Evolutionary conservation across 2,113 vertebrate species (phyloP).

Genomic region (Centropus bengalensis): DNA sequence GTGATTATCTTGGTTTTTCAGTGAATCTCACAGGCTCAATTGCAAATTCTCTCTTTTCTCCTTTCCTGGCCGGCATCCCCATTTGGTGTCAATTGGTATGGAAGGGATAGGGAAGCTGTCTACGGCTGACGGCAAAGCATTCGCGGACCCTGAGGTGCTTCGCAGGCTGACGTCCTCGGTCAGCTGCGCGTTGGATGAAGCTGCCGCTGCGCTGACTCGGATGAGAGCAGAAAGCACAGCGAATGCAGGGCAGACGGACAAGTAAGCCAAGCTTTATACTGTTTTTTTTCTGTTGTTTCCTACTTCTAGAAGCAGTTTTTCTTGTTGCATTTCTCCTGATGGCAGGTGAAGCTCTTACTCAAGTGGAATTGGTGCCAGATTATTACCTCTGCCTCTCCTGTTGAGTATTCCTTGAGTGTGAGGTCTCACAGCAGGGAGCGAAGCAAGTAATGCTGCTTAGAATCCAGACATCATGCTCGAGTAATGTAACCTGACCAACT

Average conservation of each 20-base stretch:
- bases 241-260: conserved; percentile 96
- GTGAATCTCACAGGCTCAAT: not conserved
- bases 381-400: not conserved
- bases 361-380: not conserved
- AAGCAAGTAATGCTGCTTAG: not conserved
- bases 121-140: conserved; percentile 98
- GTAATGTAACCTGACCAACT: not conserved
- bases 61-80: not conserved
- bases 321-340: not conserved
- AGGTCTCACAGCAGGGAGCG: not conserved
- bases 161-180: conserved; percentile 97
- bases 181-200: conserved; percentile 98
- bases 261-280: conserved; percentile 81
- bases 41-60: conserved; percentile 41
- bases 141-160: conserved; percentile 98
- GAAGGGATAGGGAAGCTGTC: conserved; percentile 99
- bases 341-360: not conserved
- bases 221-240: conserved; percentile 99
- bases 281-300: rapidly evolving
- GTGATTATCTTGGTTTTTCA: not conserved
- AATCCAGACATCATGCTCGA: rapidly evolving
- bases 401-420: not conserved
- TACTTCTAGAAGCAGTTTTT: not conserved
- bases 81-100: not conserved
- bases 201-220: conserved; percentile 95